phyloP scores from a whole-genome alignment of 2,888 invertebrate species.

The Cantharis rustica region DNA sequence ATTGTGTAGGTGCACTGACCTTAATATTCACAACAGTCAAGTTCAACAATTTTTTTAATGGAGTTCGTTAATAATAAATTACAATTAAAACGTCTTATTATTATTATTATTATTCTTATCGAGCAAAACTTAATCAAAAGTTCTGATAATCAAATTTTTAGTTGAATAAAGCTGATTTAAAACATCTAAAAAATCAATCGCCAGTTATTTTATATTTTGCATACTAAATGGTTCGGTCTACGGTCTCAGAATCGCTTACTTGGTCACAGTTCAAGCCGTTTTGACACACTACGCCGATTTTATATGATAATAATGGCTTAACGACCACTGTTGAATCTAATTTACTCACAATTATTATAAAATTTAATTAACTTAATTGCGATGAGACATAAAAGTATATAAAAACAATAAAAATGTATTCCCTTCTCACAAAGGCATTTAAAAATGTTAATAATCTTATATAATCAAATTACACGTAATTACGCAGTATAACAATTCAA shows the following conservation, averaged over 20 bases:
- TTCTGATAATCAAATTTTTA: too few relatives aligned
- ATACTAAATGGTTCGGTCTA: not conserved
- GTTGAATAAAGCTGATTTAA: too few relatives aligned
- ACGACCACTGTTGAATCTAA: not conserved
- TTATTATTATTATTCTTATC: not conserved
- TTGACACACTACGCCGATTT: not conserved
- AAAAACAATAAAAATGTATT: not conserved
- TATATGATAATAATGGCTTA: not conserved
- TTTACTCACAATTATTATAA: not conserved
- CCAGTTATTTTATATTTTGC: too few relatives aligned
- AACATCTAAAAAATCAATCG: too few relatives aligned
- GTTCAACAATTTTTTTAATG: not conserved
- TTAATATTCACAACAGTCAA: not conserved
- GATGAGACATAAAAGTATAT: not conserved
- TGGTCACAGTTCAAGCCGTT: not conserved
- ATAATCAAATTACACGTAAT: not conserved
- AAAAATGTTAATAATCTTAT: conserved; percentile 5
- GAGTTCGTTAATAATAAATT: not conserved
- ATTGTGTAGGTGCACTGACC: not conserved
- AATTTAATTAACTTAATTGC: not conserved
- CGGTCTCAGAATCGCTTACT: not conserved
- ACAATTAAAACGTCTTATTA: not conserved
- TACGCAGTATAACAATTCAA: not conserved
- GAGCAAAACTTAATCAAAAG: not conserved
- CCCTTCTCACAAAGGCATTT: not conserved